Evolutionary conservation across 53 echinoderm and acorn worm genomes (phyloP).

Genomic region (Patiria pectinifera): DNA sequence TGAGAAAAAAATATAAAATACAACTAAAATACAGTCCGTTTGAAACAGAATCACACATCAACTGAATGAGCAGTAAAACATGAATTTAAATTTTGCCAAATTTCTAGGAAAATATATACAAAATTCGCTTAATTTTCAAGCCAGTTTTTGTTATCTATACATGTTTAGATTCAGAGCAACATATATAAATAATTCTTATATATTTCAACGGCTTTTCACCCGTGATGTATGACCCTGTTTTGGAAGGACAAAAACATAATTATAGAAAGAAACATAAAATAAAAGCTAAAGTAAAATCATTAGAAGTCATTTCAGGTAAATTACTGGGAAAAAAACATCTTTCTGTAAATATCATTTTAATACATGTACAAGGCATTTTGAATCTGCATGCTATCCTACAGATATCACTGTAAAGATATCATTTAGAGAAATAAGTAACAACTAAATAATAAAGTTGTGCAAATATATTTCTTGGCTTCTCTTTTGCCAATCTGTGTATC

Average conservation of each 20-base stretch:
- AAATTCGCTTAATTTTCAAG: neutral
- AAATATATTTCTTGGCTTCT: too few species aligned
- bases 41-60: conserved; percentile 6
- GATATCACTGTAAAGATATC: neutral
- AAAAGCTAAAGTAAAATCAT: neutral
- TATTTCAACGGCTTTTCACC: neutral
- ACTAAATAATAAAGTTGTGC: too few species aligned
- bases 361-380: too few species aligned
- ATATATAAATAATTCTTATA: conserved; percentile 30
- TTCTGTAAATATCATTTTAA: too few species aligned
- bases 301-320: neutral
- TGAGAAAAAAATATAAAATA: neutral
- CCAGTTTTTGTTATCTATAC: neutral
- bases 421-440: neutral
- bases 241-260: neutral
- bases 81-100: neutral
- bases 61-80: neutral
- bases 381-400: too few species aligned
- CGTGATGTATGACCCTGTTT: conserved; percentile 18
- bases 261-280: neutral
- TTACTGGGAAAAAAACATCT: neutral
- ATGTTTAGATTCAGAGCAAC: conserved; percentile 5
- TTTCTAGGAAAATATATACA: conserved; percentile 16
- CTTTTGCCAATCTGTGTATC: neutral
- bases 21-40: neutral